Percentiles rank a stretch among this genome's conserved stretches.
Evolutionary conservation across 2,888 invertebrate genomes (phyloP).

Genomic region (Myopa testacea): DNA sequence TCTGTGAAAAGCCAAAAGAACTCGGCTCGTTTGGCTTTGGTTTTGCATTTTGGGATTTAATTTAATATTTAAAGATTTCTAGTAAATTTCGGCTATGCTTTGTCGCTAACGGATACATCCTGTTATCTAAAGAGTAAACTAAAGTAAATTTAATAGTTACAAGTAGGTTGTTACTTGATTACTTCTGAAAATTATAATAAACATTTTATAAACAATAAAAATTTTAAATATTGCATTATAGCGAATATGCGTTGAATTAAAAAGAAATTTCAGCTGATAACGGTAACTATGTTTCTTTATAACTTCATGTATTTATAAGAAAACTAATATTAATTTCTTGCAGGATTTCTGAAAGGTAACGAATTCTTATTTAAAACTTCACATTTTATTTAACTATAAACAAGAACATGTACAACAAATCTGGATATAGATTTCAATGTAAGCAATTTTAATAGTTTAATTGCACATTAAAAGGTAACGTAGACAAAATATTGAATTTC

Average conservation of each 20-base stretch:
- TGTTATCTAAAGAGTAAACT: constrained; percentile 4
- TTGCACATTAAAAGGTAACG: too few species aligned
- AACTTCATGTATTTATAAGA: background rate
- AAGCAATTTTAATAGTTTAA: too few species aligned
- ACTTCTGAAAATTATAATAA: constrained; percentile 2
- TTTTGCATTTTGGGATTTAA: background rate
- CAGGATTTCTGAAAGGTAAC: background rate
- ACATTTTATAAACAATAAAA: background rate
- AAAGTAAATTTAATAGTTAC: constrained; percentile 1
- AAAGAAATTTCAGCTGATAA: background rate
- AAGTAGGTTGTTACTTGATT: background rate
- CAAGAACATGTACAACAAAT: too few species aligned
- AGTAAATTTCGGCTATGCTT: background rate
- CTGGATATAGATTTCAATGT: too few species aligned
- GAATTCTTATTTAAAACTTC: too few species aligned
- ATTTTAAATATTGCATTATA: background rate
- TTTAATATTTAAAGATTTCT: background rate
- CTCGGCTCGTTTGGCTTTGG: background rate
- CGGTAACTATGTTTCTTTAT: constrained; percentile 6
- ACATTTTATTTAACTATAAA: too few species aligned
- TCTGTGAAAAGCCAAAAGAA: background rate
- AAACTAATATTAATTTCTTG: background rate
- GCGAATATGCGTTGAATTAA: background rate
- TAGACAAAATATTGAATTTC: too few species aligned
- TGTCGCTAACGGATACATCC: background rate